A percentile compares a stretch with the other conserved stretches of the same genome.
Evolutionary conservation across 2,888 invertebrate species (phyloP).

Genomic region (Acanthosepion esculentum): DNA sequence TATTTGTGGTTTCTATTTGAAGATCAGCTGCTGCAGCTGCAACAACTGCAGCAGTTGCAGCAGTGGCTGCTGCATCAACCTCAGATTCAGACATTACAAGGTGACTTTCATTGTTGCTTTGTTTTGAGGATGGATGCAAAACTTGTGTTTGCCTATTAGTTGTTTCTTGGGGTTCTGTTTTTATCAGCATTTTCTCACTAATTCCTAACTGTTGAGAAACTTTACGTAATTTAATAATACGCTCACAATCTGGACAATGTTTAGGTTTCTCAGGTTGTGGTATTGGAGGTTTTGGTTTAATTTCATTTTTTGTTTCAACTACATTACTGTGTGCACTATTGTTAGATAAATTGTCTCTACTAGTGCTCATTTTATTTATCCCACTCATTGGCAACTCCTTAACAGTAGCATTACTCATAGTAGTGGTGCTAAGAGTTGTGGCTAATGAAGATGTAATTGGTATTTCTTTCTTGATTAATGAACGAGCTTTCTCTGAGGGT

Average conservation of each 20-base stretch:
- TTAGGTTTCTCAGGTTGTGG: slow-evolving; percentile 34
- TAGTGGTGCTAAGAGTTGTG: not conserved
- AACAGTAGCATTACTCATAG: not conserved
- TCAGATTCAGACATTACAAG: not conserved
- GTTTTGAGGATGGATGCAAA: not conserved
- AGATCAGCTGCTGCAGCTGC: not conserved
- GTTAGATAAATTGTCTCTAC: not conserved
- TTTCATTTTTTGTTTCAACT: not conserved
- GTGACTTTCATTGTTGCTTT: not conserved
- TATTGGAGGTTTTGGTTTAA: not conserved
- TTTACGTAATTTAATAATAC: slow-evolving; percentile 42
- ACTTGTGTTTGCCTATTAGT: not conserved
- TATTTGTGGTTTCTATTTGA: not conserved
- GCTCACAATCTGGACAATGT: slow-evolving; percentile 45
- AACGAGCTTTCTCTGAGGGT: not conserved
- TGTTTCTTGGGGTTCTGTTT: not conserved
- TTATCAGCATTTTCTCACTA: slow-evolving; percentile 17
- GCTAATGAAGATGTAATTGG: not conserved
- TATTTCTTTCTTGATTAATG: not conserved
- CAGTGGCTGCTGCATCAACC: not conserved
- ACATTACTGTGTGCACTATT: not conserved
- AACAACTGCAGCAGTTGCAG: not conserved
- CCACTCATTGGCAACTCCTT: not conserved
- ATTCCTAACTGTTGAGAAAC: slow-evolving; percentile 40
- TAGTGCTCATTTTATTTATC: not conserved